A percentile compares a stretch with the other conserved stretches of the same genome.
Evolutionary conservation across 2,797 vertebrate species (phyloP).

Genomic region (Pipistrellus pipistrellus): DNA sequence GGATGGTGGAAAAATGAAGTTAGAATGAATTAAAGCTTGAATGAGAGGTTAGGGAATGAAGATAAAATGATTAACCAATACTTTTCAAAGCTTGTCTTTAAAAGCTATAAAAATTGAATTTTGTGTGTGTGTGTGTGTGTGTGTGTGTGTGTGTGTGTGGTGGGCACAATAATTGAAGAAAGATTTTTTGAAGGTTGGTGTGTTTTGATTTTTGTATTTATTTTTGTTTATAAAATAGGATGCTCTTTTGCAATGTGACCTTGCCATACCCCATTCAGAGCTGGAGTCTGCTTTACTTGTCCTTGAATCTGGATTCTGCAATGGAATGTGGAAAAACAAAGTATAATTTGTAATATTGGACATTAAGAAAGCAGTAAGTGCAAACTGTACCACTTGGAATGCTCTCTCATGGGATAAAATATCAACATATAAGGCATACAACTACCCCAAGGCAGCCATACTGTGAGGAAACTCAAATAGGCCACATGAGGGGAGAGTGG

Average conservation of each 20-base stretch:
- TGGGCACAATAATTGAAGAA: not conserved
- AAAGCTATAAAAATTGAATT: not conserved
- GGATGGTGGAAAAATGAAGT: not conserved
- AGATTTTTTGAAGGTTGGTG: not conserved
- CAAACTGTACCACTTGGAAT: not conserved
- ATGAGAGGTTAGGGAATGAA: not conserved
- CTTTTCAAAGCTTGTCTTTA: conserved; percentile 23
- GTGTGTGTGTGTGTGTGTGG: too few relatives aligned
- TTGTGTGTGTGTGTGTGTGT: too few relatives aligned
- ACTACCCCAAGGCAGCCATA: not conserved
- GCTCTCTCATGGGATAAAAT: not conserved
- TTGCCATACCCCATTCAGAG: not conserved
- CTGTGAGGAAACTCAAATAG: not conserved
- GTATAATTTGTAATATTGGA: not conserved
- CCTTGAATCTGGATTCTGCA: not conserved
- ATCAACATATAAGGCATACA: not conserved
- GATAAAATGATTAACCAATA: not conserved
- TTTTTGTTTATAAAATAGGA: conserved; percentile 23
- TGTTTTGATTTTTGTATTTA: conserved; percentile 19
- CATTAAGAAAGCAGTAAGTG: conserved; percentile 5
- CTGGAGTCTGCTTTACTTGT: not conserved
- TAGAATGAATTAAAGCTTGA: not conserved
- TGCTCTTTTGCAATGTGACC: not conserved
- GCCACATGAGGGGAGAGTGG: not conserved
- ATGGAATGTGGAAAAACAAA: not conserved